phyloP scores from a whole-genome alignment of 2,888 invertebrate genomes.

The Philonicus albiceps region DNA sequence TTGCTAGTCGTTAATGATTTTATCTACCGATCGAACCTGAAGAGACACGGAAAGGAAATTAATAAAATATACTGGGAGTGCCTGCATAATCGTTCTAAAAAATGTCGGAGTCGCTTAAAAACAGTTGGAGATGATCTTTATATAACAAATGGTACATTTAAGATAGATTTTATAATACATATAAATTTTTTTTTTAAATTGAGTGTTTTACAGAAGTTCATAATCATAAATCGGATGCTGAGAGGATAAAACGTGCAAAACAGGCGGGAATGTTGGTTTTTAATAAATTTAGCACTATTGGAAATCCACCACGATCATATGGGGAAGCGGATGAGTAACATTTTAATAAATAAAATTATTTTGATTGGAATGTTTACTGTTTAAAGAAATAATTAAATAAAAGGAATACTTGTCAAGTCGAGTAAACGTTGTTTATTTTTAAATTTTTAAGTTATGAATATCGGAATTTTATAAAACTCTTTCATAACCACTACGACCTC shows the following conservation, averaged over 20 bases:
- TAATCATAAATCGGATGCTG: conserved; percentile 59
- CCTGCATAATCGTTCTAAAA: conserved; percentile 62
- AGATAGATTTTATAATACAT: neutral
- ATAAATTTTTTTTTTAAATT: neutral
- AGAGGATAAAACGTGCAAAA: conserved; percentile 58
- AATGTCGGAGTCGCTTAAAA: conserved; percentile 62
- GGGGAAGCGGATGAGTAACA: neutral
- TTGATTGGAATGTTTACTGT: neutral
- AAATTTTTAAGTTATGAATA: neutral
- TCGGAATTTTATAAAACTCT: neutral
- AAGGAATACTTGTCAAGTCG: neutral
- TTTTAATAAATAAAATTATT: neutral
- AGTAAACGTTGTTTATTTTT: neutral
- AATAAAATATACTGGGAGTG: conserved; percentile 64
- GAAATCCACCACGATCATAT: conserved; percentile 36
- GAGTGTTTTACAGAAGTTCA: conserved; percentile 56
- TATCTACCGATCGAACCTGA: conserved; percentile 62
- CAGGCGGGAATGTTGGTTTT: conserved; percentile 58
- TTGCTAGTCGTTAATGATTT: conserved; percentile 61
- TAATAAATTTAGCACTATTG: conserved; percentile 57
- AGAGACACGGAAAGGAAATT: conserved; percentile 58
- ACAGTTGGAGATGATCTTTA: conserved; percentile 61
- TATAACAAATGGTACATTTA: conserved; percentile 59
- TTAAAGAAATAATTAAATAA: neutral
- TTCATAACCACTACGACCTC: neutral